phyloP scores from a whole-genome alignment of 2,113 vertebrate species.

The Chinchilla lanigera region DNA sequence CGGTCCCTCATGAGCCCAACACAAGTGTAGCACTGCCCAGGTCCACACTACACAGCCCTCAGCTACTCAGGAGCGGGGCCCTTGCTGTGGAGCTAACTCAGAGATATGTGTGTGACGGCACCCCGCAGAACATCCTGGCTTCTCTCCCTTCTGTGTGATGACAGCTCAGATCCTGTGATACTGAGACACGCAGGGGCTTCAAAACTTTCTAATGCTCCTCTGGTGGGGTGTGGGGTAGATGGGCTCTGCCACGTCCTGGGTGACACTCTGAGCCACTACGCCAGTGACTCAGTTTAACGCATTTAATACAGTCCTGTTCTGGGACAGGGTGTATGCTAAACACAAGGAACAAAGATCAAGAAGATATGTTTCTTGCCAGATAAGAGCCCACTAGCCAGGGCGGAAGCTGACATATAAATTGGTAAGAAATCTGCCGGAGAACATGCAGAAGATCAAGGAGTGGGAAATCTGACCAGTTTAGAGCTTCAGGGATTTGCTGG shows the following conservation, averaged over 20 bases:
- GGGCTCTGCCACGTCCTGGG: background rate
- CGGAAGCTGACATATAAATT: background rate
- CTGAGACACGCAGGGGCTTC: background rate
- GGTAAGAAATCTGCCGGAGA: background rate
- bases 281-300: background rate
- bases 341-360: constrained; percentile 6
- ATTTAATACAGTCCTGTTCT: background rate
- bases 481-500: background rate
- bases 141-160: background rate
- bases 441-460: background rate
- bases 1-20: background rate
- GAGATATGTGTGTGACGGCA: background rate
- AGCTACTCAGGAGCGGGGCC: background rate
- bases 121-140: background rate
- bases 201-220: background rate
- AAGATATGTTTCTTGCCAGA: background rate
- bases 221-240: background rate
- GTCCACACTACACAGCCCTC: background rate
- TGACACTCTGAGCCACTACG: background rate
- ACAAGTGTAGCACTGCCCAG: background rate
- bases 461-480: background rate
- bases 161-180: background rate
- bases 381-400: background rate
- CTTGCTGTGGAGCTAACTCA: background rate
- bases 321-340: background rate